These are phyloP conservation scores for Promerops cafer DNA, from an alignment of 2,113 vertebrate genomes.

Conservation along the genomic window DNA sequence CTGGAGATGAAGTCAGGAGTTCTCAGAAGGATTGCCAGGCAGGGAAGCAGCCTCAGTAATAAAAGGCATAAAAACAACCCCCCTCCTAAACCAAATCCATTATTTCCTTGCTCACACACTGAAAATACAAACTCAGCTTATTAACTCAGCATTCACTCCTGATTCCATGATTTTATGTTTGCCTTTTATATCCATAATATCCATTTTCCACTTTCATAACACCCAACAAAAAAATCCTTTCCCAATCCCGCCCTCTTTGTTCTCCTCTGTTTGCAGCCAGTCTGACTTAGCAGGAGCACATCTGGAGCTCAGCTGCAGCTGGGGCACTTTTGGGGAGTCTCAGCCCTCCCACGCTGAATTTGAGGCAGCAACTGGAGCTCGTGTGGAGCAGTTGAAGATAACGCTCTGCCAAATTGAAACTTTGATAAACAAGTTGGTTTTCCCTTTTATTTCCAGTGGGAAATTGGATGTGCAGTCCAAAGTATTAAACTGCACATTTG, in stretches of 20 bases:
- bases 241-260: not conserved
- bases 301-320: constrained; percentile 21
- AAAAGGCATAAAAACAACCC: not conserved
- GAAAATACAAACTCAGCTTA: constrained; percentile 20
- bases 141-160: constrained; percentile 27
- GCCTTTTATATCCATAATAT: not conserved
- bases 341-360: not conserved
- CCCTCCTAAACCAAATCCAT: not conserved
- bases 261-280: not conserved
- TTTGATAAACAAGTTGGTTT: not conserved
- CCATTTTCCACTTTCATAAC: constrained; percentile 4
- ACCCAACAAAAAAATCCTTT: not conserved
- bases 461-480: not conserved
- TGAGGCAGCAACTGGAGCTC: not conserved
- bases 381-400: not conserved
- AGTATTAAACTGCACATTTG: not conserved
- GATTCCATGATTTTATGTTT: constrained; percentile 56
- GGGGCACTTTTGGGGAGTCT: not conserved
- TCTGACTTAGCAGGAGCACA: not conserved
- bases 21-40: constrained; percentile 3
- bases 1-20: not conserved
- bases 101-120: not conserved
- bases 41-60: not conserved
- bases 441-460: not conserved
- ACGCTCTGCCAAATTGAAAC: not conserved